Evolutionary conservation across 2,113 vertebrate genomes (phyloP), one percentile per base, ranked within the genome.

Genomic region (Corythoichthys haematopterus): DNA sequence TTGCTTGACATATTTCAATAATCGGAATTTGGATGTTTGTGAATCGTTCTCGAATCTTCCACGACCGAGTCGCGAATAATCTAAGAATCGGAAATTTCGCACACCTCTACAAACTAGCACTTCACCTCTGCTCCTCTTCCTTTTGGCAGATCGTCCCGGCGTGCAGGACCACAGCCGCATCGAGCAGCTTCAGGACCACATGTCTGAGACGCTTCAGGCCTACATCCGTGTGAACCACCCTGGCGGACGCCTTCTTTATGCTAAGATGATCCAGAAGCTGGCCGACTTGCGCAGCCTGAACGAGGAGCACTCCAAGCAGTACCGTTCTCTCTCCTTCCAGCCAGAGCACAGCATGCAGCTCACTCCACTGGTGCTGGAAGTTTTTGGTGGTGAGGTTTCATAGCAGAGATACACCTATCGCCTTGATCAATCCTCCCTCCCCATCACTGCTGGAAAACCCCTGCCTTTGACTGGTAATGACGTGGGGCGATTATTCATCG

Each of bases 241-340:
- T 0, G 94, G 95, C 0, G 90, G 94, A 37, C 95, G 91, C 76
- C 90, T 95, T 71, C 94, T 98, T 70, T 98, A 99, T 0, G 93
- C 96, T 78, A 98, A 96, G 88, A 99, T 99, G 97, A 98, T 99
- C 92, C 97, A 99, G 89, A 99, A 98, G 79, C 88, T 99, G 67
- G 94, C 96, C 0, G 97, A 99, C 80, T 91, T 98, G 64, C 92
- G 97, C 53, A 98, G 96, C 91, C 93, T 99, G 47, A 98, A 96
- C 0, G 96, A 98, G 89, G 95, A 99, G 85, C 94, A 99, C 91
- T 96, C 95, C 80, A 94, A 94, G 86, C 96, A 99, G 90, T 98
- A 98, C 90, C 95, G 94, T 79, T 93, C 88, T 6, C 92, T 99
- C 37, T 95, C 97, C 81, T 94, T 97, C 87, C 92, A 95, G 89